A percentile compares a stretch with the other conserved stretches of the same genome.
phyloP scores from a whole-genome alignment of 1,140 invertebrate species.

The Temnothorax nylanderi region DNA sequence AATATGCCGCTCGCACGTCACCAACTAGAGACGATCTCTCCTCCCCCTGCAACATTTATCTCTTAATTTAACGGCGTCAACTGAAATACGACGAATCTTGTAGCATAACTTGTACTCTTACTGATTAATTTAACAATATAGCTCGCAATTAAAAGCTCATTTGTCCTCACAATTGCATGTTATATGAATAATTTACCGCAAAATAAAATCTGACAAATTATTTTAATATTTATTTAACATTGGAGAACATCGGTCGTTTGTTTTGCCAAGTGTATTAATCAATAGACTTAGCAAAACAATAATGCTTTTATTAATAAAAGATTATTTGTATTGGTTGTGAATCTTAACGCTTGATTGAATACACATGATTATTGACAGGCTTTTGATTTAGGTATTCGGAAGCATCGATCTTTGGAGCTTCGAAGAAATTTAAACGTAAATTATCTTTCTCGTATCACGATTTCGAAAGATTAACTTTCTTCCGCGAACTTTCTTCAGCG shows the following conservation, averaged over 20 bases:
- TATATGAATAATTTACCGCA: not conserved
- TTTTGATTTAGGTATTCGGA: not conserved
- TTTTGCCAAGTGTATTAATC: not conserved
- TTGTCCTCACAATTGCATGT: not conserved
- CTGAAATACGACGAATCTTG: not conserved
- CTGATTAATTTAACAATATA: not conserved
- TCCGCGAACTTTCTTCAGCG: slow-evolving; percentile 10
- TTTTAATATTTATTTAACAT: not conserved
- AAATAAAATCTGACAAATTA: not conserved
- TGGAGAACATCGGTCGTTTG: not conserved
- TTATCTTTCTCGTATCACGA: slow-evolving; percentile 4
- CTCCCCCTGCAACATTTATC: not conserved
- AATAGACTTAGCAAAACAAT: too few relatives aligned
- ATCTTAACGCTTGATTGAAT: not conserved
- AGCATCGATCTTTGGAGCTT: not conserved
- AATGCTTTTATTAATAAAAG: not conserved
- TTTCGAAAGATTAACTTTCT: slow-evolving; percentile 63
- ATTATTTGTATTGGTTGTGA: not conserved
- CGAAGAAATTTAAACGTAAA: not conserved
- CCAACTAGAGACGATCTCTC: not conserved
- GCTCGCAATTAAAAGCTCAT: not conserved
- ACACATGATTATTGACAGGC: not conserved
- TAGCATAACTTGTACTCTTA: not conserved
- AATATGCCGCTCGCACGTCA: not conserved
- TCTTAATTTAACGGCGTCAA: not conserved